Base-by-base conservation (phyloP, 2,888 invertebrate genomes). In the Cerceris rybyensis region DNA sequence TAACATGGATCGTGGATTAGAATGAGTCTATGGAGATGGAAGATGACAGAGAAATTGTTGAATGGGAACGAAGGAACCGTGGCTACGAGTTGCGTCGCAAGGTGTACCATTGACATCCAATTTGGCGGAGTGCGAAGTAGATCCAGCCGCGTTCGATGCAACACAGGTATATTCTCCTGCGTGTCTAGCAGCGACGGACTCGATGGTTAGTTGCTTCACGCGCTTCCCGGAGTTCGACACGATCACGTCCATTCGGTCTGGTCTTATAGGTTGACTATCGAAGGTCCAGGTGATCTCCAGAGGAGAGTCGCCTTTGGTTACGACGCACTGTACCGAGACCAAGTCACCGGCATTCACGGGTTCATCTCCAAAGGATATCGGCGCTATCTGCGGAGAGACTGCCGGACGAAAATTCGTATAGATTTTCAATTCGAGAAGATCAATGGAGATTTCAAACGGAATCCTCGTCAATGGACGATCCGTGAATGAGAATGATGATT, bases 281-380 rank as follows among this genome's bases (percentile, higher is more conserved):
- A 95, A 94, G 63, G 93, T 95, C 97, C 97, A 97, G 63, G 94
- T 94, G 75, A 97, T 96, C 83, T 94, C 94, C 74, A 97, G 93
- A 9, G 97, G 97, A 79, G 95, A 92, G 91, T 97, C 97, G 46
- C 97, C 97, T 91, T 96, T 96, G 84, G 94, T 94, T 39, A 96
- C 96, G 54, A 95, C 94, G 91, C 97, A 97, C 67, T 94, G 94
- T 4, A 96, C 94, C 71, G 96, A 96, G 52, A 96, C 95, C 81
- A 95, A 94, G 81, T 97, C 96, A 6, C 96, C 97, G 74, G 96
- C 96, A 89, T 96, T 96, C 59, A 96, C 95, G 70, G 96, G 94
- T 86, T 96, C 96, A 65, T 96, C 96, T 78, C 96, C 96, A 87
- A 96, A 96, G 89, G 94, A 94, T 89, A 96, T 96, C 55, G 95